Base-by-base conservation (phyloP, 37 sponge, comb jelly and placozoan genomes). In the Halisarca cf. caerulea region DNA sequence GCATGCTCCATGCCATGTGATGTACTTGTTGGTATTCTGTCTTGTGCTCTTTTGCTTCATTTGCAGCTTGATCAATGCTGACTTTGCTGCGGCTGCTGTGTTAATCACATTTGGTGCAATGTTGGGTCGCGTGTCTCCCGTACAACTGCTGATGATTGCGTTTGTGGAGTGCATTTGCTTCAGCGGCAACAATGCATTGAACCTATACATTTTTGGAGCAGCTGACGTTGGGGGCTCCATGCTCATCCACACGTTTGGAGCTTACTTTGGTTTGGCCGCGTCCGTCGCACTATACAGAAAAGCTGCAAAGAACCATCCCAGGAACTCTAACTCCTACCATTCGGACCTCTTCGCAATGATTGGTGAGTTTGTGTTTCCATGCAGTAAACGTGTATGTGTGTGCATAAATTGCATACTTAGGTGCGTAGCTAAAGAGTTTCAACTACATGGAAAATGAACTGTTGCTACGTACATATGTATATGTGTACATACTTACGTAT, bases 261-360 rank as follows among this genome's bases (percentile, higher is more conserved):
- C 97, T 24, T 97, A 94, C 81, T 97, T 97, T 86, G 97, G 97
- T 37, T 79, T 97, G 55, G 95, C 91, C 55, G 88, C 87, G 38
- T 88, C 95, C 37, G 18, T 86, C 15, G 80, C 88, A 58, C 70
- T 97, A 39, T 86, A 88, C 82, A 85, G 58, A n/a, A 94, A 88
- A 79, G 85, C 86, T 9, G 88, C 92, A 14, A 44, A 45, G 15
- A 86, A 92, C 11, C 80, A 91, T 53, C 79, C 75, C 11, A 77
- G 80, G 24, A 89, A 89, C 70, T 85, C 89, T 7, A 82, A 78
- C 40, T 75, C 72, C 23, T 95, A 97, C 81, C 87, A 86, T 58
- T 95, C 96, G 0, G 98, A 97, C 68, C 86, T 92, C 69, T 97
- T 95, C 59, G 82, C 98, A 32, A 93, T 97, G 95, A 90, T 97